Evolutionary conservation across 37 sponge, comb jelly and placozoan genomes (phyloP).

Genomic region (Cladorhizidae sp.): DNA sequence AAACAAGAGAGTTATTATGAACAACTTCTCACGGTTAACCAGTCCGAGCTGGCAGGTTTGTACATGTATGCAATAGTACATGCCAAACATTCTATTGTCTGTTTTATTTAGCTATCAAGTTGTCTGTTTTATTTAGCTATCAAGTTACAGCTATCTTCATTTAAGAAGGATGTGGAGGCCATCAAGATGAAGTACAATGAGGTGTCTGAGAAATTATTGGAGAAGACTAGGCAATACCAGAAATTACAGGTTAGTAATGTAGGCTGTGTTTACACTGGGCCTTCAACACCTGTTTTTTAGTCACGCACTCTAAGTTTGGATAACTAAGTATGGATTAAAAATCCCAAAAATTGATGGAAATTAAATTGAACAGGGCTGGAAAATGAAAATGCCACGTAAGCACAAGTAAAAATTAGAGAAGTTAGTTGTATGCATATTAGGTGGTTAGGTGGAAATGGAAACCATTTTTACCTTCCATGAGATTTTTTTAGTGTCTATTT

Average conservation of each 20-base stretch:
- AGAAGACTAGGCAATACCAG: constrained; percentile 84
- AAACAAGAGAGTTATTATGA: constrained; percentile 84
- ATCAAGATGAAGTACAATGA: constrained; percentile 75
- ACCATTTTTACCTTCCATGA: too few relatives aligned
- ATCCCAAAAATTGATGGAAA: background rate
- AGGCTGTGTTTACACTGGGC: background rate
- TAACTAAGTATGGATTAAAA: too few relatives aligned
- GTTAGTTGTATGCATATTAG: too few relatives aligned
- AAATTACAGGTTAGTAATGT: constrained; percentile 68
- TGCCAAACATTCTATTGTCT: background rate
- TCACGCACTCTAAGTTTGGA: background rate
- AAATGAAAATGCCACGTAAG: too few relatives aligned
- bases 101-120: background rate
- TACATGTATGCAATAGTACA: background rate
- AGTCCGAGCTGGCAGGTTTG: constrained; percentile 69
- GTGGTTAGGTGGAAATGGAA: too few relatives aligned
- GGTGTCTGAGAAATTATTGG: constrained; percentile 80
- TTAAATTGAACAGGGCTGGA: too few relatives aligned
- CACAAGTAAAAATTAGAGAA: too few relatives aligned
- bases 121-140: constrained; percentile 50
- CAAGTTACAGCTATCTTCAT: constrained; percentile 46
- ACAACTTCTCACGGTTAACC: constrained; percentile 48
- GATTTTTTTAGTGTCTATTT: too few relatives aligned
- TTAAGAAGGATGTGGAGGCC: constrained; percentile 77
- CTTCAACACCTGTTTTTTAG: background rate